Evolutionary conservation across 2,888 invertebrate genomes (phyloP), one percentile per base, ranked within the genome.

Genomic region (Orthonychiurus folsomi): DNA sequence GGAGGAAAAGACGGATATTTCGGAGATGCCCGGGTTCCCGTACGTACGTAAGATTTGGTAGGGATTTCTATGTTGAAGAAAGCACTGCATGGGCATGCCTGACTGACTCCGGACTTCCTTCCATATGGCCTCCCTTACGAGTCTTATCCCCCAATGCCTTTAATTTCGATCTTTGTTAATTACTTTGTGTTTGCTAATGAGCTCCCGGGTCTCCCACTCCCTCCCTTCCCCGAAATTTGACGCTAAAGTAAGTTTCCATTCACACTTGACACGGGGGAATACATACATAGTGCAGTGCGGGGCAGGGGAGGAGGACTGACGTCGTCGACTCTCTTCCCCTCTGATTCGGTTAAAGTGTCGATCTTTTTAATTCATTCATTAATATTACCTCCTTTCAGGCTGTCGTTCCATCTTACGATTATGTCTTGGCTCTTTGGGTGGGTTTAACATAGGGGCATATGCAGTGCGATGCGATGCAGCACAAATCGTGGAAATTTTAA

Each of bases 121-220:
- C 37, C 37, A 37, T 37, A 37, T 37, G 37, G 37, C 37, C 15
- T 37, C 15, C n/a, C n/a, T n/a, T n/a, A n/a, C n/a, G n/a, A n/a
- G n/a, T 37, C 37, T 37, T 37, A 37, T 37, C 37, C 37, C 37
- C 37, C 37, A 37, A 37, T 57, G 58, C 64, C 66, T 68, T 69
- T 69, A 69, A 69, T 71, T 69, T 67, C 68, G 64, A 69, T 68
- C 69, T 69, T 66, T 69, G 69, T 69, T 71, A 71, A 71, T 71
- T 71, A 69, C 69, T 69, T 69, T 66, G 69, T 71, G 69, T 68
- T 69, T 69, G 59, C 69, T 71, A 71, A 71, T 71, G 71, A 71
- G 71, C 68, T 69, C 67, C 62, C 59, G 48, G 52, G 53, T 37
- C 24, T 54, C 52, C 54, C 27, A 48, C 25, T 63, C 56, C 12